These are phyloP conservation scores for Fratercula arctica DNA, from an alignment of 2,797 vertebrate species.

Conservation along the genomic window DNA sequence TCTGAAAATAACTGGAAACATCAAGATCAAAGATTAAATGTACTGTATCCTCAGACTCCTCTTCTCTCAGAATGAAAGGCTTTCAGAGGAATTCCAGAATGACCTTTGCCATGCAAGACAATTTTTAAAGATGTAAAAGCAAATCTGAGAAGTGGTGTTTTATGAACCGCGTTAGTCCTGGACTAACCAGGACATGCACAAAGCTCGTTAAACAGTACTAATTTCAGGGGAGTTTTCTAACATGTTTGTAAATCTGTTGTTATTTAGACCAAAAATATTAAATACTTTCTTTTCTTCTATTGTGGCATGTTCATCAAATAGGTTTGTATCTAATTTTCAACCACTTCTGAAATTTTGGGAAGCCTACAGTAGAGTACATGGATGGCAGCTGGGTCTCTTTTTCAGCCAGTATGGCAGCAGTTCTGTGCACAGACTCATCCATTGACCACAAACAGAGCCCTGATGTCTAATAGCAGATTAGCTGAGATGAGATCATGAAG, in stretches of 20 bases:
- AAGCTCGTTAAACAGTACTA: background rate
- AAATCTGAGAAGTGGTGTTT: background rate
- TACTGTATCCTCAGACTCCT: background rate
- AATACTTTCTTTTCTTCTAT: background rate
- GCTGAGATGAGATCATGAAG: background rate
- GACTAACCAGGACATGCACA: background rate
- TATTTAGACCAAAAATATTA: background rate
- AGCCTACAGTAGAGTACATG: background rate
- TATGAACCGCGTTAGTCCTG: background rate
- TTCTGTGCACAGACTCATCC: background rate
- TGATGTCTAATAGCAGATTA: background rate
- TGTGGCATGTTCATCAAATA: fast-evolving
- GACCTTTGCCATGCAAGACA: background rate
- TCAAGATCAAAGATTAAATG: constrained; percentile 17
- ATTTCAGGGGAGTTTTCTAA: background rate
- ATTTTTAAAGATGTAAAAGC: background rate
- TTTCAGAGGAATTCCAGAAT: constrained; percentile 17
- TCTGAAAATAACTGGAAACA: constrained; percentile 42
- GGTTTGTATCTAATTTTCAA: background rate
- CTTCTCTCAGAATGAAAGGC: background rate
- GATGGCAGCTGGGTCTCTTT: background rate
- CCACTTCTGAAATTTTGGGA: background rate
- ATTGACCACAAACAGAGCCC: background rate
- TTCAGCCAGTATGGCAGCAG: background rate
- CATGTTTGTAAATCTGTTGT: background rate